phyloP scores from a whole-genome alignment of 2,113 vertebrate species.

The Atractosteus spatula region DNA sequence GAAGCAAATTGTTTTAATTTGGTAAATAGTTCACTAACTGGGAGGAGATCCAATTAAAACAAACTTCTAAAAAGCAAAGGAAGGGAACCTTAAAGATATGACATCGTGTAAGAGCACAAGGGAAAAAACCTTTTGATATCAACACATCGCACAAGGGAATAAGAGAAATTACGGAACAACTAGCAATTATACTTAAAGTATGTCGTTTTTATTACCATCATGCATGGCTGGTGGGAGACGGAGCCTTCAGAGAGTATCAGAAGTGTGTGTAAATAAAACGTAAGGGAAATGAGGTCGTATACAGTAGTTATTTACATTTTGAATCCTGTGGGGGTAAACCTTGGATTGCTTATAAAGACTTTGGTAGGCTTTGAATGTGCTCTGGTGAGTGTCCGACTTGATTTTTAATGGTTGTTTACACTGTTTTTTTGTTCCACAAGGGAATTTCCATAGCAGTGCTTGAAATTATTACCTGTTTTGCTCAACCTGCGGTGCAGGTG shows the following conservation, averaged over 20 bases:
- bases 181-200: slow-evolving; percentile 52
- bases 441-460: no score
- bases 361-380: slow-evolving; percentile 7
- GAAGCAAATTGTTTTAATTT: slow-evolving; percentile 8
- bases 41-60: slow-evolving; percentile 49
- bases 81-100: slow-evolving; percentile 39
- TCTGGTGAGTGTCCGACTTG: background rate
- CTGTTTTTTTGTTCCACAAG: background rate
- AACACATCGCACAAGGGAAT: slow-evolving; percentile 42
- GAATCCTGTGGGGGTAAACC: background rate
- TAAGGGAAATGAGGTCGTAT: background rate
- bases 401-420: background rate
- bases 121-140: slow-evolving; percentile 50
- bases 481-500: no score
- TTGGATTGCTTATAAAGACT: background rate
- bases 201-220: slow-evolving; percentile 32
- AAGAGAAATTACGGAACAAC: slow-evolving; percentile 51
- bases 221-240: slow-evolving; percentile 44
- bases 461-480: no score
- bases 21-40: slow-evolving; percentile 18
- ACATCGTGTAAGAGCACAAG: slow-evolving; percentile 41
- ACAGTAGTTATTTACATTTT: background rate
- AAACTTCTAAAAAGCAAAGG: slow-evolving; percentile 22
- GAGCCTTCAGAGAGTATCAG: slow-evolving; percentile 30
- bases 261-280: background rate